phyloP scores from a whole-genome alignment of 1,140 invertebrate species.

The Euglossa dilemma region DNA sequence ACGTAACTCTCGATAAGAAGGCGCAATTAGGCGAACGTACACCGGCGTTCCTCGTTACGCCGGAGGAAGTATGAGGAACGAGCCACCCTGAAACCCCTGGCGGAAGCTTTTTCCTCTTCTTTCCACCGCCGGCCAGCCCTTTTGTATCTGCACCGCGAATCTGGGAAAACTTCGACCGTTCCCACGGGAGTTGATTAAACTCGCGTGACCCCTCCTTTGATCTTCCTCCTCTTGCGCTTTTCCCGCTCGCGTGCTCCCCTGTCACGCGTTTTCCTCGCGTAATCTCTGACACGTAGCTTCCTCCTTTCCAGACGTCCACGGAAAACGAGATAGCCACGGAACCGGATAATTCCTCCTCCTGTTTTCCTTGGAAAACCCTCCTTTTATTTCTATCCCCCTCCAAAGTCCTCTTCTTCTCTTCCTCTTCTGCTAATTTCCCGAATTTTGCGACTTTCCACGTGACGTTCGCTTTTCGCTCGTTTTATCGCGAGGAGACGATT shows the following conservation, averaged over 20 bases:
- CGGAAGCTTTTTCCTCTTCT: background rate
- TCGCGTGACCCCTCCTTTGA: constrained; percentile 22
- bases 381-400: too few species aligned
- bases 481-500: too few species aligned
- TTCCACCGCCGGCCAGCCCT: background rate
- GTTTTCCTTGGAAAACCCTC: background rate
- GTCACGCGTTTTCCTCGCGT: background rate
- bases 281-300: background rate
- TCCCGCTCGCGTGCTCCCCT: background rate
- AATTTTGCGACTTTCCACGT: too few species aligned
- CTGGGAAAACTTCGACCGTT: constrained; percentile 25
- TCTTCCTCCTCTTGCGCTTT: constrained; percentile 5
- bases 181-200: constrained; percentile 37
- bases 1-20: constrained; percentile 34
- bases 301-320: background rate
- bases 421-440: too few species aligned
- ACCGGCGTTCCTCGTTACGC: constrained; percentile 7
- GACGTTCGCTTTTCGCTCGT: too few species aligned
- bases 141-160: constrained; percentile 19
- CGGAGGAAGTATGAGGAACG: background rate
- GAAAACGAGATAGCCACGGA: background rate
- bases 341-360: background rate
- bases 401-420: too few species aligned
- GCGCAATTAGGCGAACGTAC: constrained; percentile 37
- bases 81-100: background rate